Base-by-base conservation (phyloP, 2,113 vertebrate genomes). In the Dinomys branickii region DNA sequence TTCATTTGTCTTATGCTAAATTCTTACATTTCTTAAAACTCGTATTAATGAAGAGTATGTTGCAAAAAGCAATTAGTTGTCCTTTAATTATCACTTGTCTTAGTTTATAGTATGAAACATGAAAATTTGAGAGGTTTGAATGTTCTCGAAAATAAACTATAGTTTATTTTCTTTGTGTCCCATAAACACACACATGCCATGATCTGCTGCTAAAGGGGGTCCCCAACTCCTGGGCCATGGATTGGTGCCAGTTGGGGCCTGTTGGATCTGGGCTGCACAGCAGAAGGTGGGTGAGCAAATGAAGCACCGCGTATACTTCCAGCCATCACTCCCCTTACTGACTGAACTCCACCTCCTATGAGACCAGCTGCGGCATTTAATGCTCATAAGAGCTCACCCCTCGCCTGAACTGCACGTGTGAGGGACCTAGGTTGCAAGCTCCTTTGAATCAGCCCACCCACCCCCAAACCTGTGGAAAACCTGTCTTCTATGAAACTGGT, bases 141-240 rank as follows among this genome's bases (percentile, higher is more conserved):
- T 87, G 80, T 54, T 95, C 28, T 94, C 59, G 84, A 41, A n/a
- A 86, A 86, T 41, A 92, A 94, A 95, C 78, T n/a, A 12, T 94
- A 71, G 81, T 90, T 44, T 85, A n/a, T 65, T 26, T 85, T 92
- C 54, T 86, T 80, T 94, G 65, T 63, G 17, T 26, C 41, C 20
- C 11, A 91, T 33, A 65, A 52, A 90, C 38, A 61, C 26, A 83
- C n/a, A 71, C 41, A 50, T 13, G 33, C 7, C 5, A 14, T 78
- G 75, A 30, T 50, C 75, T 78, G 44, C 28, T 78, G 26, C 44
- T 50, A 33, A 50, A 13, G 19, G 26, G 73, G 26, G 26, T 30
- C 26, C 12, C 44, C 73, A 77, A 6, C 26, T 2, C 44, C 44
- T 16, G 26, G 75, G 75, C 26, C 3, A 30, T 17, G 44, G 26